Evolutionary conservation across 2,797 vertebrate species (phyloP).

Genomic region (Etheostoma perlongum): DNA sequence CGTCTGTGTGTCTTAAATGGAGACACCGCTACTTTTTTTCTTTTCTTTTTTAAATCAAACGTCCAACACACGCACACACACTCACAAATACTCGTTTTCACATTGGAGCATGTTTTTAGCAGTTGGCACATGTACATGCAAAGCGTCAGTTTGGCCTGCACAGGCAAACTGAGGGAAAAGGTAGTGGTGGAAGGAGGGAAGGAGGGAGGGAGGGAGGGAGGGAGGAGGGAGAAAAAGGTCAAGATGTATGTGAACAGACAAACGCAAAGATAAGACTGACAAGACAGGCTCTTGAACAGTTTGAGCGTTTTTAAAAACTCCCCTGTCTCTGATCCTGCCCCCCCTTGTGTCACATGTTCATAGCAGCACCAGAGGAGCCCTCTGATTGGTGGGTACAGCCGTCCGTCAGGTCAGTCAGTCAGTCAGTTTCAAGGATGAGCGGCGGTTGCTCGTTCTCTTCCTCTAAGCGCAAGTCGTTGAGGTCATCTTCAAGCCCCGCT

Average conservation of each 20-base stretch:
- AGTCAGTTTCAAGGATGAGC: slow-evolving; percentile 95
- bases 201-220: slow-evolving; percentile 47
- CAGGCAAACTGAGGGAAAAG: slow-evolving; percentile 80
- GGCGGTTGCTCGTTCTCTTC: slow-evolving; percentile 98
- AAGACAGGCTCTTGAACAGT: slow-evolving; percentile 85
- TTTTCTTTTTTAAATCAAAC: slow-evolving; percentile 53
- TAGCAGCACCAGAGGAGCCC: slow-evolving; percentile 91
- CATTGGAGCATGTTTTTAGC: slow-evolving; percentile 75
- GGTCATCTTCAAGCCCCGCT: slow-evolving; percentile 91
- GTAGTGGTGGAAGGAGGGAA: slow-evolving; percentile 14
- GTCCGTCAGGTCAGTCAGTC: slow-evolving; percentile 86
- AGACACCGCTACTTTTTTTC: slow-evolving; percentile 73
- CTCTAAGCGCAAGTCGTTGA: slow-evolving; percentile 90
- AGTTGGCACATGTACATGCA: slow-evolving; percentile 97
- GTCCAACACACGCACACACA: slow-evolving; percentile 61
- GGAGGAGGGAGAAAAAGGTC: slow-evolving; percentile 55
- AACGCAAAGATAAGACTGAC: slow-evolving; percentile 78
- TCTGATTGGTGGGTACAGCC: slow-evolving; percentile 81
- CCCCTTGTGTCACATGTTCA: slow-evolving; percentile 86
- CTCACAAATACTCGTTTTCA: slow-evolving; percentile 64
- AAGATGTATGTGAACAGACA: slow-evolving; percentile 62
- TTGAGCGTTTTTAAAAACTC: slow-evolving; percentile 58
- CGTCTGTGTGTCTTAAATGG: slow-evolving; percentile 41
- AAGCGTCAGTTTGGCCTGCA: slow-evolving; percentile 86
- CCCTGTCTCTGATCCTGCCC: slow-evolving; percentile 56